Evolutionary conservation across 2,797 vertebrate genomes (phyloP).

Genomic region (Threskiornis aethiopicus): DNA sequence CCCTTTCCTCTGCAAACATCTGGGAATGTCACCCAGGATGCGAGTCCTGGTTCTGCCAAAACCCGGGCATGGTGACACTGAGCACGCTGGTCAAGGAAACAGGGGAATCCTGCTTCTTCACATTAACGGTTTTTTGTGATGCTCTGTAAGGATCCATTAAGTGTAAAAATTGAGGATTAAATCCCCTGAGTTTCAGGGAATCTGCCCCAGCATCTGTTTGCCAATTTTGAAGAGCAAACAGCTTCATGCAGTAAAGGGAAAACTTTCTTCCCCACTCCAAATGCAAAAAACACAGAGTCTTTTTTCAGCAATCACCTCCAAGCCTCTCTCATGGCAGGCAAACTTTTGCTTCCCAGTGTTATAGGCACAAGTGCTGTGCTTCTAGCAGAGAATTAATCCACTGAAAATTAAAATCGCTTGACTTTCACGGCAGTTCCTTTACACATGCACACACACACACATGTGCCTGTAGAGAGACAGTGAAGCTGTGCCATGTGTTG

Average conservation of each 20-base stretch:
- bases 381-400: background rate
- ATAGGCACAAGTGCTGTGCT: background rate
- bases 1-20: background rate
- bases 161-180: background rate
- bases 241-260: background rate
- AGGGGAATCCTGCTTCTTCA: background rate
- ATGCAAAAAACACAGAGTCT: background rate
- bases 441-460: rapidly evolving
- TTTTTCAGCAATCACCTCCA: background rate
- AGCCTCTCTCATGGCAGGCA: background rate
- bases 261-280: background rate
- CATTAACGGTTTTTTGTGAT: background rate
- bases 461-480: rapidly evolving
- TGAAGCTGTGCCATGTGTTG: background rate
- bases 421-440: background rate
- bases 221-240: background rate
- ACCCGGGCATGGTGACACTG: background rate
- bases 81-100: background rate
- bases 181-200: background rate
- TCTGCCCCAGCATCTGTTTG: background rate
- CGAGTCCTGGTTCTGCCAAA: background rate
- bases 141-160: background rate
- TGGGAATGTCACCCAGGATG: background rate
- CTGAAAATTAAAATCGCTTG: background rate
- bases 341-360: background rate